Conservation (phyloP, 2,797 vertebrate species). For the Semotilus atromaculatus region DNA sequence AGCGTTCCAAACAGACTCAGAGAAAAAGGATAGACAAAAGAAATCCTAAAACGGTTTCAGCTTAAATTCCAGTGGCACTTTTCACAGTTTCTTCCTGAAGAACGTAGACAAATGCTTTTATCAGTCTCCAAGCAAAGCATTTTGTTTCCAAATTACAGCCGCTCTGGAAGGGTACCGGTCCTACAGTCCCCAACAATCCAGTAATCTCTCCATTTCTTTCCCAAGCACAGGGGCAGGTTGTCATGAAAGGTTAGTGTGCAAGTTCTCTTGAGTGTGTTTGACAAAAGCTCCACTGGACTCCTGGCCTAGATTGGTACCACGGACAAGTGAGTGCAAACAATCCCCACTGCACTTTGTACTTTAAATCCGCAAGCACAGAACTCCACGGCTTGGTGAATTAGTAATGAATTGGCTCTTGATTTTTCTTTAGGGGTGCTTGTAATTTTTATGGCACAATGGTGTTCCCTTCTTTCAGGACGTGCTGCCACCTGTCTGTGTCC, state of each 20-base stretch:
- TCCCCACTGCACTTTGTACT: constrained; percentile 56
- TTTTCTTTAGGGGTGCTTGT: constrained; percentile 20
- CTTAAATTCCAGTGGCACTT: constrained; percentile 69
- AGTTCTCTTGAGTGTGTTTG: constrained; percentile 16
- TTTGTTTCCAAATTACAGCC: constrained; percentile 75
- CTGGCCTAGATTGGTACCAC: constrained; percentile 34
- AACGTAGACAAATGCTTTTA: constrained; percentile 66
- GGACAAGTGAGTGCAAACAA: constrained; percentile 46
- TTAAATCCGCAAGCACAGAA: constrained; percentile 47
- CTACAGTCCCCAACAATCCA: constrained; percentile 71
- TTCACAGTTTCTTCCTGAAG: constrained; percentile 67
- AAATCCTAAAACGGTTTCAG: constrained; percentile 61
- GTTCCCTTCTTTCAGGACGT: constrained; percentile 13
- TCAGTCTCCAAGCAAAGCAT: constrained; percentile 76
- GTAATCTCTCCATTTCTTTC: constrained; percentile 68
- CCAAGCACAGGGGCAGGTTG: constrained; percentile 49
- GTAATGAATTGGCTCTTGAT: constrained; percentile 48
- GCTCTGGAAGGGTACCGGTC: constrained; percentile 55
- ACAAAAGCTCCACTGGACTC: constrained; percentile 39
- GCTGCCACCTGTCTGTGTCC: constrained; percentile 52
- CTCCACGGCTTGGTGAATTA: constrained; percentile 46
- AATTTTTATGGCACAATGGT: constrained; percentile 22
- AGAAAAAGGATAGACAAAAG: constrained; percentile 43
- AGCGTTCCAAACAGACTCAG: constrained; percentile 43
- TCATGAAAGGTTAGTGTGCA: constrained; percentile 59